Base-by-base conservation (phyloP, 2,888 invertebrate species). In the Morpho helenor region DNA sequence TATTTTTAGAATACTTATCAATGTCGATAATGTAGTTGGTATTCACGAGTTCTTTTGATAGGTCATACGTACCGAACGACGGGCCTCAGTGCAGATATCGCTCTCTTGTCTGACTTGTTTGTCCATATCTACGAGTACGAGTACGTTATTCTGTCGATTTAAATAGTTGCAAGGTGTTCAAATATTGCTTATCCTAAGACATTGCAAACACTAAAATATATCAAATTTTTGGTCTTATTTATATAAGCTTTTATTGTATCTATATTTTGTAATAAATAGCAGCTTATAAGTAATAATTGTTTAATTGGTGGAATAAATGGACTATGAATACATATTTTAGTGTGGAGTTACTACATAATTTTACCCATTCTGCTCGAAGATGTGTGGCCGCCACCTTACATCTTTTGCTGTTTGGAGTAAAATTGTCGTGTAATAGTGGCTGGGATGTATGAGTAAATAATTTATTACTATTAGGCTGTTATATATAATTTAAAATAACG, bases 361-460 rank as follows among this genome's bases (percentile, higher is more conserved):
- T 78, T 83, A 86, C 71, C 70, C 64, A 71, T 64, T 65, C 65
- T 66, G 72, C 61, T 61, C 64, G 64, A 69, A 71, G 73, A 76
- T 80, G 76, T 76, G 85, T 85, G 87, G 82, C 89, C 88, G 89
- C 89, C 87, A 90, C 77, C 82, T 84, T 82, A 78, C 76, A 72
- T 77, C 74, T 76, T 78, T 77, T 59, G 73, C 68, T 68, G 59
- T 60, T 66, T 71, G 68, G 67, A 22, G 63, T 70, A 68, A 62
- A 69, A 51, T 62, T 68, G 61, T 64, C 40, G 40, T 53, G 58
- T 60, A 63, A 61, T 59, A 41, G n/a, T 41, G 49, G 40, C 45
- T 49, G 22, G 7, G 49, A 50, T 51, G 8, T 8, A 23, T 44
- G 16, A 47, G 22, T 53, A 7, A 9, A 56, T 43, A 10, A 49